Evolutionary conservation across 2,113 vertebrate species (phyloP), one percentile per base, ranked within the genome.

Genomic region (Xyliphius kryptos): DNA sequence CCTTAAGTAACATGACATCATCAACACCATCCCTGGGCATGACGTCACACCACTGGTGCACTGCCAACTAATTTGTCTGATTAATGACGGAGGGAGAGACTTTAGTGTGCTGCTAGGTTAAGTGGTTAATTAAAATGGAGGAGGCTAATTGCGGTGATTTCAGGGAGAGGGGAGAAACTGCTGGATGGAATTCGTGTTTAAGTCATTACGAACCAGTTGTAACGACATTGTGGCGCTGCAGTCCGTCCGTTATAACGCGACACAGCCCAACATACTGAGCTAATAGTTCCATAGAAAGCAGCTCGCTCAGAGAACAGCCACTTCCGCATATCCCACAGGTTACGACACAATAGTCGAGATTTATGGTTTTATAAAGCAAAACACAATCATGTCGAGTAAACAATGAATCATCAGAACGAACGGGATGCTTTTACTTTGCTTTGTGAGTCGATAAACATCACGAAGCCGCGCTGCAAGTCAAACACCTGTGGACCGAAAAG

Each of bases 1-100:
- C 83, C 76, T 73, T 80, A 73, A 74, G 82, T 68, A 75, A 80
- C 83, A 75, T 78, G 74, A 78, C 77, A 73, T 68, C 56, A 47
- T 41, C 15, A 20, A n/a, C n/a, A n/a, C n/a, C n/a, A n/a, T 32
- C 26, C 26, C 26, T 3, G 26, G 46, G 53, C 20, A 37, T 79
- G 79, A 75, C 55, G 67, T 55, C 65, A 68, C 47, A 38, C 9
- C 9, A 36, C 47, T 72, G 72, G 62, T 62, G 62, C 16, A 52
- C 73, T 55, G 66, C 60, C 37, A 63, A 61, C 63, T 61, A 54
- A 60, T 53, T 17, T 43, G 32, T 49, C 15, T 37, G n/a, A 40
- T 58, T 57, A 49, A 58, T 38, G 22, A 38, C 9, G 12, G 14
- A 11, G 8, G 9, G 9, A 10, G 5, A 72, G 54, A 78, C 5